Evolutionary conservation across 2,113 vertebrate species (phyloP).

Genomic region (Cercocebus atys): DNA sequence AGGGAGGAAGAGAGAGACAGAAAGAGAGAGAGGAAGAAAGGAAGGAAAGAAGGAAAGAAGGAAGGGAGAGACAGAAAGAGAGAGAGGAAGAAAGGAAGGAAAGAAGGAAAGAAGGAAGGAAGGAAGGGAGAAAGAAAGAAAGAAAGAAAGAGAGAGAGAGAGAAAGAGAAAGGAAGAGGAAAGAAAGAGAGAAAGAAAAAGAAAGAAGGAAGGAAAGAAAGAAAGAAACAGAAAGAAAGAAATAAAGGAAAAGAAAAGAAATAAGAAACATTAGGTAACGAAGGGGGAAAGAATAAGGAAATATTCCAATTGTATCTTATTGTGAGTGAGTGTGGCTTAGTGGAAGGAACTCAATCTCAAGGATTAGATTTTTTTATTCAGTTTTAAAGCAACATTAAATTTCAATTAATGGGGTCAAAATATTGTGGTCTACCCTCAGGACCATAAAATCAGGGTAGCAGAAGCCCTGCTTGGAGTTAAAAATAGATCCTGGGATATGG

Average conservation of each 20-base stretch:
- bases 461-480: not conserved
- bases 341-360: not conserved
- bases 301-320: not conserved
- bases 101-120: accelerated
- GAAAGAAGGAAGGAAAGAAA: no score
- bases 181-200: no score
- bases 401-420: not conserved
- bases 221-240: no score
- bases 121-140: accelerated
- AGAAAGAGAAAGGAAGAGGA: no score
- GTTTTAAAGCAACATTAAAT: constrained; percentile 28
- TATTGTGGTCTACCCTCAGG: not conserved
- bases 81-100: accelerated
- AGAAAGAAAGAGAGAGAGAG: accelerated
- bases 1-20: no score
- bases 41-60: no score
- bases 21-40: no score
- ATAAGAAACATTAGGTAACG: not conserved
- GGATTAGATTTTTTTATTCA: not conserved
- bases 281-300: not conserved
- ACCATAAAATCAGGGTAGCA: not conserved
- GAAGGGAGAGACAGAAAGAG: no score
- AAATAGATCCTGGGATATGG: not conserved
- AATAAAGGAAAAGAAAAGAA: no score
- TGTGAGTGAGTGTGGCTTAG: not conserved